Percentiles rank a stretch among this genome's conserved stretches.
Evolutionary conservation across 2,113 vertebrate species (phyloP).

Genomic region (Amia ocellicauda): DNA sequence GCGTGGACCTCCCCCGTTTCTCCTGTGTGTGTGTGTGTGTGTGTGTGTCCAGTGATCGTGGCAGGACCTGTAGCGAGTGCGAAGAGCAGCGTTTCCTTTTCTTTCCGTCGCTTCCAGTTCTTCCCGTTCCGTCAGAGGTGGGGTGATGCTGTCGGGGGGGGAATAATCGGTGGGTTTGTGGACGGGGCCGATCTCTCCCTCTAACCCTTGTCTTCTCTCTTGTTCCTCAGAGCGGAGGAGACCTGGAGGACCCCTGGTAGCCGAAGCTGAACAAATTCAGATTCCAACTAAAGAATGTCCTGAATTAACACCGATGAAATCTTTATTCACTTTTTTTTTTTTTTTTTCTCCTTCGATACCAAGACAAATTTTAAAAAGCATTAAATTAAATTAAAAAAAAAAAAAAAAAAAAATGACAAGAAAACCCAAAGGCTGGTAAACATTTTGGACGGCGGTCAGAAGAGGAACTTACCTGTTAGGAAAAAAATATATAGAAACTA

Average conservation of each 20-base stretch:
- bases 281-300: constrained; percentile 73
- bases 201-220: constrained; percentile 9
- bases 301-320: constrained; percentile 80
- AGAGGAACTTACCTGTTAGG: constrained; percentile 67
- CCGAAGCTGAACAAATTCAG: constrained; percentile 62
- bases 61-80: no score
- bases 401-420: constrained; percentile 30
- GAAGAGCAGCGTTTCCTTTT: no score
- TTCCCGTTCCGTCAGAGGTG: no score
- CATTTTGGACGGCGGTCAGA: constrained; percentile 67
- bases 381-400: constrained; percentile 32
- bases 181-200: no score
- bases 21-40: no score
- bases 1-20: no score
- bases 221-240: constrained; percentile 85
- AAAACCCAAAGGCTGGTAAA: constrained; percentile 66
- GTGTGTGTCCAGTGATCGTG: no score
- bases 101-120: no score
- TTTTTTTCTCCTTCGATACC: constrained; percentile 60
- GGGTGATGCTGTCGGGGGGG: no score
- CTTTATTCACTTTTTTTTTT: constrained; percentile 69
- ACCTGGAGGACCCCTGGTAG: constrained; percentile 97
- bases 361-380: constrained; percentile 59
- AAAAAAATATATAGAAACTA: constrained; percentile 62
- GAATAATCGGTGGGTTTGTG: no score